A percentile compares a stretch with the other conserved stretches of the same genome.
Evolutionary conservation across 1,140 invertebrate species (phyloP).

Genomic region (Temnothorax longispinosus): DNA sequence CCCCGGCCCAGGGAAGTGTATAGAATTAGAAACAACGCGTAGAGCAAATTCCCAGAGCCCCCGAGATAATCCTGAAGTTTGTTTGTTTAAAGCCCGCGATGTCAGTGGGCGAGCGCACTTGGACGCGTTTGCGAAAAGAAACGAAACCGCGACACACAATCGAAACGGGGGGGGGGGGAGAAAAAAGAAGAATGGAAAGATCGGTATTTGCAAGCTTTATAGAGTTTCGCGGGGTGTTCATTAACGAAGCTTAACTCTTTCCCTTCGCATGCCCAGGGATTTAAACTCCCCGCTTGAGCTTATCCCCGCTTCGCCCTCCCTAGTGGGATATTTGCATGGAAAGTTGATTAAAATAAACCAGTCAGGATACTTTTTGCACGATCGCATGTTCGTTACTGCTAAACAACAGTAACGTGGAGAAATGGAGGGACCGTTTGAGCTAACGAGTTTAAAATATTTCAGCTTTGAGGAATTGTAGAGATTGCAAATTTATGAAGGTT

Average conservation of each 20-base stretch:
- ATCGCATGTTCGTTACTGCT: slow-evolving; percentile 34
- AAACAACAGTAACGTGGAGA: slow-evolving; percentile 28
- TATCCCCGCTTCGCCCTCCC: slow-evolving; percentile 26
- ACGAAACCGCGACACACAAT: slow-evolving; percentile 40
- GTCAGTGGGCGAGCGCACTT: slow-evolving; percentile 32
- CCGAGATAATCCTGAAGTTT: slow-evolving; percentile 71
- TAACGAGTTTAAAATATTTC: slow-evolving; percentile 48
- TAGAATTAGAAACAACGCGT: slow-evolving; percentile 70
- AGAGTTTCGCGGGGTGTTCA: slow-evolving; percentile 64
- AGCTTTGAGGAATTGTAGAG: not conserved
- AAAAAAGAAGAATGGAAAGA: slow-evolving; percentile 24
- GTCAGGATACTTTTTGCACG: slow-evolving; percentile 45
- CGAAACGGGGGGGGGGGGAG: not conserved
- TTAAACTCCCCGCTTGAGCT: slow-evolving; percentile 58
- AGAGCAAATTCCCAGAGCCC: slow-evolving; percentile 71
- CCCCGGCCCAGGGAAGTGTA: slow-evolving; percentile 44
- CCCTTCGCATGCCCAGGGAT: slow-evolving; percentile 51
- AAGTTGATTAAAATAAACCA: slow-evolving; percentile 63
- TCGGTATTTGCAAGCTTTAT: slow-evolving; percentile 54
- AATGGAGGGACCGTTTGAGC: not conserved
- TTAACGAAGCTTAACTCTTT: slow-evolving; percentile 62
- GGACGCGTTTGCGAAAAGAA: slow-evolving; percentile 28
- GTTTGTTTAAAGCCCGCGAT: slow-evolving; percentile 60
- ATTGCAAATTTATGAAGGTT: not conserved
- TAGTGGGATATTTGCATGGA: slow-evolving; percentile 52